Conservation (phyloP, 2,888 invertebrate genomes). For the Cybosia mesomella region DNA sequence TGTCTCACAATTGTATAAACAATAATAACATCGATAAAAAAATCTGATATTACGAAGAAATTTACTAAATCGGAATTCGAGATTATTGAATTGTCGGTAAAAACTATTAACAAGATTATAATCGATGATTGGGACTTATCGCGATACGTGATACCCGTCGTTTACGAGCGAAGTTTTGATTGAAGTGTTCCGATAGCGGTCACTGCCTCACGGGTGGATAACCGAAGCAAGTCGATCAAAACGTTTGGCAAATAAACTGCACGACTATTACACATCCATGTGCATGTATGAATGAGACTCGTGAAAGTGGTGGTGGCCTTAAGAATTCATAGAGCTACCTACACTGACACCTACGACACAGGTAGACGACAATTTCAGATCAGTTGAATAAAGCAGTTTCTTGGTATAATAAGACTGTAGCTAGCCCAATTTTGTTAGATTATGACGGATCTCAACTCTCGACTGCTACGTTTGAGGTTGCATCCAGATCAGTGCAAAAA, state of each 20-base stretch:
- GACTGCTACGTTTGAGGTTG: too few relatives aligned
- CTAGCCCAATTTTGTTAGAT: too few relatives aligned
- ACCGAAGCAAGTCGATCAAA: neutral
- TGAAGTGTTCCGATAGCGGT: neutral
- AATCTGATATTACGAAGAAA: neutral
- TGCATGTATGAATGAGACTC: too few relatives aligned
- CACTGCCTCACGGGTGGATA: too few relatives aligned
- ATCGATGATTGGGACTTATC: neutral
- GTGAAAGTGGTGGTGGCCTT: neutral
- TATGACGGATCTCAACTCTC: too few relatives aligned
- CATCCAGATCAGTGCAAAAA: too few relatives aligned
- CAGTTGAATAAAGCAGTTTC: too few relatives aligned
- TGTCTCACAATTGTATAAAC: too few relatives aligned
- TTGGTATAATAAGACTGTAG: too few relatives aligned
- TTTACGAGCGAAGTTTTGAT: neutral
- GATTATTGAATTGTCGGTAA: neutral
- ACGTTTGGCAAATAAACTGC: neutral
- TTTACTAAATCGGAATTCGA: neutral
- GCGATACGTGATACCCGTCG: neutral
- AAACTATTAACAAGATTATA: neutral
- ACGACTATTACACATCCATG: neutral
- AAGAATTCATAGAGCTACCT: too few relatives aligned
- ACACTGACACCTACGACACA: too few relatives aligned
- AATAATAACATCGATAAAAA: neutral
- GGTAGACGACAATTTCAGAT: too few relatives aligned